Evolutionary conservation across 1,140 invertebrate genomes (phyloP).

Genomic region (Phortica variegata): DNA sequence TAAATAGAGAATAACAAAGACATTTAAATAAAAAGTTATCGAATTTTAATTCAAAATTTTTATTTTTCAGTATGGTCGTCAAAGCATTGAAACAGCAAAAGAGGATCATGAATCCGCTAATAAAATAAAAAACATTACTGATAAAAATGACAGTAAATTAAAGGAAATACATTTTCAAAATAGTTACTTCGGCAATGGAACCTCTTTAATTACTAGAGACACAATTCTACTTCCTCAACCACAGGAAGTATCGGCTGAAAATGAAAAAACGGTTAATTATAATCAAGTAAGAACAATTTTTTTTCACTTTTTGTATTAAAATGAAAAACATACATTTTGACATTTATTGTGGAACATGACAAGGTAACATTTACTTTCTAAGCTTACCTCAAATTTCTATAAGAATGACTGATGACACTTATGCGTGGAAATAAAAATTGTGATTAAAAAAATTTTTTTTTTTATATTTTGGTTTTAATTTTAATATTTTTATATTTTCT

Average conservation of each 20-base stretch:
- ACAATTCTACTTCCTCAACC: slow-evolving; percentile 61
- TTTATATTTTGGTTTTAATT: no score
- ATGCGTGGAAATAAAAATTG: no score
- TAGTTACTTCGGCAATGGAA: slow-evolving; percentile 26
- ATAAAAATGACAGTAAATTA: slow-evolving; percentile 1
- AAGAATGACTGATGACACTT: no score
- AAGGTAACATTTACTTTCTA: no score
- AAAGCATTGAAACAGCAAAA: slow-evolving; percentile 73
- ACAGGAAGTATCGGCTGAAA: slow-evolving; percentile 20
- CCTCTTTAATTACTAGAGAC: slow-evolving; percentile 61
- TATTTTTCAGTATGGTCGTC: slow-evolving; percentile 65
- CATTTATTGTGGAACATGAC: no score
- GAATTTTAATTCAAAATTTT: neutral
- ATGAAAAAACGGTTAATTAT: neutral
- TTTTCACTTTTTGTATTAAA: neutral
- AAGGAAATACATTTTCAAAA: slow-evolving; percentile 19
- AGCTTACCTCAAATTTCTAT: no score
- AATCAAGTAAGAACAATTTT: neutral
- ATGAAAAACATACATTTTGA: no score
- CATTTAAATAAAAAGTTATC: no score
- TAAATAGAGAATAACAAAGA: no score
- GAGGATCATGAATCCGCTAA: slow-evolving; percentile 60
- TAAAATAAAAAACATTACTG: slow-evolving; percentile 35
- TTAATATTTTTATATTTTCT: no score
- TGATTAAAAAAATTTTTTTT: no score